A percentile compares a stretch with the other conserved stretches of the same genome.
These are phyloP conservation scores for Phenganax marumi DNA, from an alignment of 92 coral and sea anemone species.

Conservation along the genomic window DNA sequence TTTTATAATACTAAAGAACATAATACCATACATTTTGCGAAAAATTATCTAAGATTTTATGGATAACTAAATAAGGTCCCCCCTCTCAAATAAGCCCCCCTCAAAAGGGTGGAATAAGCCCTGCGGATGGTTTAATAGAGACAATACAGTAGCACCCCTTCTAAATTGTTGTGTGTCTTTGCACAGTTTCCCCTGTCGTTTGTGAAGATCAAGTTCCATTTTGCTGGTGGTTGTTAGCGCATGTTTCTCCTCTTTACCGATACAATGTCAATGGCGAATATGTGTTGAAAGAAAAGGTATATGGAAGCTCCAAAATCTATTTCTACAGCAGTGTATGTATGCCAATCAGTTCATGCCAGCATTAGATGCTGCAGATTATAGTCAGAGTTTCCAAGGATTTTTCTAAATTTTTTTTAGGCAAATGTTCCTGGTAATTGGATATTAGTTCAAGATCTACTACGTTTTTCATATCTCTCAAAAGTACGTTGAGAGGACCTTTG, in stretches of 20 bases:
- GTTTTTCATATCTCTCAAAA: constrained; percentile 53
- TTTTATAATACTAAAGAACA: too few relatives aligned
- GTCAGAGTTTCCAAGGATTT: neutral
- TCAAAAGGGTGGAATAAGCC: too few relatives aligned
- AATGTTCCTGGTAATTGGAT: constrained; percentile 94
- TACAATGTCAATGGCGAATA: constrained; percentile 69
- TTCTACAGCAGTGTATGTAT: too few relatives aligned
- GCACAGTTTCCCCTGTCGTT: constrained; percentile 66
- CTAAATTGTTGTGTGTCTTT: neutral
- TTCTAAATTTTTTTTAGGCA: constrained; percentile 45
- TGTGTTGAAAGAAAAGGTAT: constrained; percentile 68
- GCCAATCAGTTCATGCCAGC: too few relatives aligned
- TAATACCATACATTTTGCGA: too few relatives aligned
- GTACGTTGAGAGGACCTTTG: neutral
- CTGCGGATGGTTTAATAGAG: too few relatives aligned
- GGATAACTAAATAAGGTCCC: too few relatives aligned
- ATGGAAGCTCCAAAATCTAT: too few relatives aligned
- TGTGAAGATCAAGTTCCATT: constrained; percentile 67
- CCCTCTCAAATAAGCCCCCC: too few relatives aligned
- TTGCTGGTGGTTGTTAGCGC: constrained; percentile 87
- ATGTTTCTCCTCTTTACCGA: constrained; percentile 88
- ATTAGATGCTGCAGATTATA: too few relatives aligned
- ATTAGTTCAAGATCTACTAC: constrained; percentile 69
- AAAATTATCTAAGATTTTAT: too few relatives aligned
- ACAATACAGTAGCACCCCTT: too few relatives aligned